phyloP scores from a whole-genome alignment of 2,888 invertebrate genomes.

The Empis stercorea region DNA sequence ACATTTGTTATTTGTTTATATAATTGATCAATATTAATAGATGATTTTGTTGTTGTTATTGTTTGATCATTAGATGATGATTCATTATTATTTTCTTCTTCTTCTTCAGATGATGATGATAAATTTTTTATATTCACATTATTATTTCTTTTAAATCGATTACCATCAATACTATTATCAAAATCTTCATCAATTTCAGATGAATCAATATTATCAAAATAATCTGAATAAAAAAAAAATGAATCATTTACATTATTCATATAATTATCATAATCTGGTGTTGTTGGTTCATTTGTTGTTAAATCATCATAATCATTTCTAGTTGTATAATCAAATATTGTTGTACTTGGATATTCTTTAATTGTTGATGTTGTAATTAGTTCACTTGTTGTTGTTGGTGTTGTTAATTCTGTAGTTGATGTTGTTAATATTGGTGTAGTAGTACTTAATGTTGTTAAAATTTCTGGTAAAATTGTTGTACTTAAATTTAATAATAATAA shows the following conservation, averaged over 20 bases:
- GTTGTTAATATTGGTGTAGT: conserved; percentile 4
- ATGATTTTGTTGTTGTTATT: conserved; percentile 15
- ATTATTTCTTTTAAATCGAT: neutral
- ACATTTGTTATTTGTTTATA: neutral
- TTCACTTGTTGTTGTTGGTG: conserved; percentile 14
- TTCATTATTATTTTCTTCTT: neutral
- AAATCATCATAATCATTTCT: conserved; percentile 12
- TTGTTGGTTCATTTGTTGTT: conserved; percentile 14
- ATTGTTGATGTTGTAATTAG: conserved; percentile 27
- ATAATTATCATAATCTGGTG: conserved; percentile 21
- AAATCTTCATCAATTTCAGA: conserved; percentile 5
- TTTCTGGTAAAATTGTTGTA: conserved; percentile 23
- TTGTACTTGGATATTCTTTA: conserved; percentile 16
- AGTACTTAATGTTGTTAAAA: conserved; percentile 11
- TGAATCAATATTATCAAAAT: conserved; percentile 22
- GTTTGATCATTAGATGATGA: conserved; percentile 15
- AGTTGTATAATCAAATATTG: conserved; percentile 11
- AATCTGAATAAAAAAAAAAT: conserved; percentile 29
- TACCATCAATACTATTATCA: neutral
- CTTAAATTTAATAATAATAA: conserved; percentile 32
- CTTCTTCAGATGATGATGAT: conserved; percentile 5
- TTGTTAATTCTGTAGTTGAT: conserved; percentile 4
- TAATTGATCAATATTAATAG: neutral
- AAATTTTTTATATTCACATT: neutral
- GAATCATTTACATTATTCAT: conserved; percentile 19